phyloP scores from a whole-genome alignment of 2,888 invertebrate species.

The Drosophila parthenogenetica region DNA sequence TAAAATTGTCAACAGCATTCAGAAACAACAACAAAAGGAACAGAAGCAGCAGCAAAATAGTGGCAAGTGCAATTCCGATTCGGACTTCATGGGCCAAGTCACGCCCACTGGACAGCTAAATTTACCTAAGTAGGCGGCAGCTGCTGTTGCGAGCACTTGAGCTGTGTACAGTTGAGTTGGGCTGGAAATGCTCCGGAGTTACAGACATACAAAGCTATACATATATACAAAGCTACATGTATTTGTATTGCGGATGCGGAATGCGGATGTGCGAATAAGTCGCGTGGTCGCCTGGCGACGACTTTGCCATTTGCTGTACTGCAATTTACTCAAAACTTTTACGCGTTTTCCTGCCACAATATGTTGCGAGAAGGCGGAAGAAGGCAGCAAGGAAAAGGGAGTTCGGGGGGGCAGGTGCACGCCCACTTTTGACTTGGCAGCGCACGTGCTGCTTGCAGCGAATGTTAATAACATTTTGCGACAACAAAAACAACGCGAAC shows the following conservation, averaged over 20 bases:
- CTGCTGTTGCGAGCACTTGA: conserved; percentile 34
- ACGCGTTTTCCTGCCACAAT: conserved; percentile 58
- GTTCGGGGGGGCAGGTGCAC: conserved; percentile 12
- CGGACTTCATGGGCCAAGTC: conserved; percentile 23
- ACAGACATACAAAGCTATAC: background rate
- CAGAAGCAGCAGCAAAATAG: conserved; percentile 5
- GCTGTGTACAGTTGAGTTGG: conserved; percentile 14
- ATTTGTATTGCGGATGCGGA: conserved; percentile 17
- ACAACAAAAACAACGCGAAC: conserved; percentile 44
- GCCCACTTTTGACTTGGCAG: conserved; percentile 46
- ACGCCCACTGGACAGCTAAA: conserved; percentile 50
- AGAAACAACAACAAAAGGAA: background rate
- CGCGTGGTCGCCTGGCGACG: conserved; percentile 51
- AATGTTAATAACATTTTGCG: conserved; percentile 75
- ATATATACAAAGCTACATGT: background rate
- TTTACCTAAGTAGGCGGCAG: conserved; percentile 54
- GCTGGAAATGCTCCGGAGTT: conserved; percentile 16
- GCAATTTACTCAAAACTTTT: conserved; percentile 65
- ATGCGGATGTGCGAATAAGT: conserved; percentile 31
- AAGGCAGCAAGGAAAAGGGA: background rate
- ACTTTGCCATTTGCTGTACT: conserved; percentile 49
- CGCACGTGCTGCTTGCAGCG: conserved; percentile 66
- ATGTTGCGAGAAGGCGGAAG: conserved; percentile 24
- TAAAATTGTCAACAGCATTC: conserved; percentile 15
- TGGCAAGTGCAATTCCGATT: conserved; percentile 25